Conservation (phyloP, 2,113 vertebrate genomes). For the Menura novaehollandiae region DNA sequence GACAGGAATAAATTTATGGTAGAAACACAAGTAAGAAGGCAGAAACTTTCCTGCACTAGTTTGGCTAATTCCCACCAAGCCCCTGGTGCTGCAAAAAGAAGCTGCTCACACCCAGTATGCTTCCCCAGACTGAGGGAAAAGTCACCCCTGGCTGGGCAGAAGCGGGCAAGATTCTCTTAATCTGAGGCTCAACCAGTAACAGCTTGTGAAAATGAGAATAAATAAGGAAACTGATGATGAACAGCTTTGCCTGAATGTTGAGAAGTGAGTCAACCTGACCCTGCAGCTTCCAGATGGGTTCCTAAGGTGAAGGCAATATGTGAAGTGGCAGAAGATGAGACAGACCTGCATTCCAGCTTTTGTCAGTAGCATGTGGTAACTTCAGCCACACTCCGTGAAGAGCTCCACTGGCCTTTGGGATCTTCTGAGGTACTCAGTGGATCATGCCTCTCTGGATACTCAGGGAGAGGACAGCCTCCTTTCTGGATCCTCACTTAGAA, state of each 20-base stretch:
- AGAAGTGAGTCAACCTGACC: background rate
- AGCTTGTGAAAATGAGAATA: background rate
- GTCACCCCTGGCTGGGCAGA: background rate
- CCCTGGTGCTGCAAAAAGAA: background rate
- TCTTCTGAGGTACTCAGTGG: background rate
- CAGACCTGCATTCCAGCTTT: background rate
- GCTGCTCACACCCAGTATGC: rapidly evolving
- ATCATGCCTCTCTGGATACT: background rate
- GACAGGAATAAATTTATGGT: background rate
- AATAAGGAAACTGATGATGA: background rate
- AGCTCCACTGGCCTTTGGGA: background rate
- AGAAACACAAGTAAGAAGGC: background rate
- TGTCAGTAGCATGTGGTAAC: background rate
- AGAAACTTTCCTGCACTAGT: background rate
- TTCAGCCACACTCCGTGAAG: rapidly evolving
- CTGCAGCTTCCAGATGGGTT: background rate
- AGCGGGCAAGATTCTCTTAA: background rate
- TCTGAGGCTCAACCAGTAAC: background rate
- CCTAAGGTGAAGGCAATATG: background rate
- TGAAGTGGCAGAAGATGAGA: background rate
- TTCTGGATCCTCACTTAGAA: background rate
- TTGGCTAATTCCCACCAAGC: background rate
- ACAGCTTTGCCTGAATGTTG: background rate
- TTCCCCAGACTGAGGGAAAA: background rate
- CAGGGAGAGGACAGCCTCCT: background rate